These are phyloP conservation scores for Carassius gibelio DNA, from an alignment of 2,113 vertebrate genomes.

Conservation along the genomic window DNA sequence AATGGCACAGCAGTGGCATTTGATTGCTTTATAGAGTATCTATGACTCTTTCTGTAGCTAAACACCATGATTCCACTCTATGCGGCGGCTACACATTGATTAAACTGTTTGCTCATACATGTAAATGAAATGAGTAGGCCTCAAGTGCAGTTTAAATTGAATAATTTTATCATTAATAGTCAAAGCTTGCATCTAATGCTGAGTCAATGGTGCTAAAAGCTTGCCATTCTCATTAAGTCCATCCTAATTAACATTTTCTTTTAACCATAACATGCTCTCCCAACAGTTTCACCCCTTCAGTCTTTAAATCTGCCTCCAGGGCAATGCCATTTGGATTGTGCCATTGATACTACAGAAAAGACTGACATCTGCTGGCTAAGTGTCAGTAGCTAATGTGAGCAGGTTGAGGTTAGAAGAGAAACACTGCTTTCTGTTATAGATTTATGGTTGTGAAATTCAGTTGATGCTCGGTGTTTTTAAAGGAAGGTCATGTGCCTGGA, in stretches of 20 bases:
- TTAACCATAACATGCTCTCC: background rate
- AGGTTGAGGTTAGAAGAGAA: slow-evolving; percentile 14
- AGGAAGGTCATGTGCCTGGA: slow-evolving; percentile 23
- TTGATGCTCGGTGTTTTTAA: slow-evolving; percentile 16
- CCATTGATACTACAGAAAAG: slow-evolving; percentile 66
- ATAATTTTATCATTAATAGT: slow-evolving; percentile 49
- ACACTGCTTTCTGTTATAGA: background rate
- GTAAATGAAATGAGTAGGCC: slow-evolving; percentile 45
- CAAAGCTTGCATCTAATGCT: slow-evolving; percentile 27
- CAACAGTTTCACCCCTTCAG: slow-evolving; percentile 8
- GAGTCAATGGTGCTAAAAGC: slow-evolving; percentile 43
- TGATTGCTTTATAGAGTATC: slow-evolving; percentile 10
- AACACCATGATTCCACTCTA: slow-evolving; percentile 26
- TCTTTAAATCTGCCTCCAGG: slow-evolving; percentile 52
- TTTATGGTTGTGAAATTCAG: slow-evolving; percentile 13
- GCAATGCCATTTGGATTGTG: slow-evolving; percentile 45
- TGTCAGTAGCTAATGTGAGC: slow-evolving; percentile 27
- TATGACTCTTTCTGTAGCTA: slow-evolving; percentile 15
- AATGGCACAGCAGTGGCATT: background rate
- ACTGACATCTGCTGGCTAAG: slow-evolving; percentile 77
- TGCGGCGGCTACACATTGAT: slow-evolving; percentile 20
- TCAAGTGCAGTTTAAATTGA: slow-evolving; percentile 47
- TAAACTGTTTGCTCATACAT: slow-evolving; percentile 34
- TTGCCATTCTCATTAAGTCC: slow-evolving; percentile 32
- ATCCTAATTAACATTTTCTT: slow-evolving; percentile 36